phyloP scores from a whole-genome alignment of 92 coral and sea anemone species.

The Bergia sp. region DNA sequence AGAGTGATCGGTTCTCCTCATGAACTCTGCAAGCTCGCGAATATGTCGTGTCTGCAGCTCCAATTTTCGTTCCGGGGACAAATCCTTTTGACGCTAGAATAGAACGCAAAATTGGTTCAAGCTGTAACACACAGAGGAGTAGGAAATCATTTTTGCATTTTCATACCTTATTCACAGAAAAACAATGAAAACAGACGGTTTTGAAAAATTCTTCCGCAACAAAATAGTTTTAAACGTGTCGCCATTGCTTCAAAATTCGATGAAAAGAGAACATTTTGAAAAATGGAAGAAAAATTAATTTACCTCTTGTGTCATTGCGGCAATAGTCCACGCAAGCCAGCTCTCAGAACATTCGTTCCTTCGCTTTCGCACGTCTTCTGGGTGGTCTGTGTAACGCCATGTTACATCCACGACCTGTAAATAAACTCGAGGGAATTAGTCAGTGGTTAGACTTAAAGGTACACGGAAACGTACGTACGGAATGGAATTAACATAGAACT shows the following conservation, averaged over 20 bases:
- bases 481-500: too few species aligned
- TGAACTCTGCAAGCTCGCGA: slow-evolving; percentile 33
- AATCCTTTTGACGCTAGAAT: slow-evolving; percentile 34
- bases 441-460: background rate
- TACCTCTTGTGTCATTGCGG: slow-evolving; percentile 26
- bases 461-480: too few species aligned
- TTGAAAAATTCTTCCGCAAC: background rate
- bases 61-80: slow-evolving; percentile 23
- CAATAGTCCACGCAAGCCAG: slow-evolving; percentile 47
- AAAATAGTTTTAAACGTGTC: background rate
- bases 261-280: background rate
- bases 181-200: background rate
- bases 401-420: slow-evolving; percentile 55
- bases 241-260: too few species aligned
- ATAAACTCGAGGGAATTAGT: background rate
- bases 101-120: background rate
- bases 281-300: background rate
- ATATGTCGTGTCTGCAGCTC: slow-evolving; percentile 26
- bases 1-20: background rate
- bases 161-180: background rate
- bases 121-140: too few species aligned
- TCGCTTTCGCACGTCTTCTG: slow-evolving; percentile 50
- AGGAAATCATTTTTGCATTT: background rate
- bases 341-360: slow-evolving; percentile 54
- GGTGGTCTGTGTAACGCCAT: slow-evolving; percentile 57